Percentiles rank a stretch among this genome's conserved stretches.
These are phyloP conservation scores for Apodemia duryi DNA, from an alignment of 2,888 invertebrate species.

Conservation along the genomic window DNA sequence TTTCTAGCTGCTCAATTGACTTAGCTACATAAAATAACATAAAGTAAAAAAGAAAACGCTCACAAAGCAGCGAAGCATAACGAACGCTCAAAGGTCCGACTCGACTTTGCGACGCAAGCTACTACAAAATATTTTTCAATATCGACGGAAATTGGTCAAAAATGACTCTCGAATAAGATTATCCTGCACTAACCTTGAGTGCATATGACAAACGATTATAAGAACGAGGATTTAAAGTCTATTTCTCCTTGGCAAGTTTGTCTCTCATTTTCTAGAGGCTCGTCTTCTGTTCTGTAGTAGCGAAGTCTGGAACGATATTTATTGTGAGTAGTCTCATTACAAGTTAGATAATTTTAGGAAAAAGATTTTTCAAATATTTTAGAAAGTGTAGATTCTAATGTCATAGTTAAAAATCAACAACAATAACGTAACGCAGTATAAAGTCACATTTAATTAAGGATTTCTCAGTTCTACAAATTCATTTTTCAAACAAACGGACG, in stretches of 20 bases:
- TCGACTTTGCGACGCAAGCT: constrained; percentile 45
- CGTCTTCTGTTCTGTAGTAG: constrained; percentile 43
- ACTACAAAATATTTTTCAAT: constrained; percentile 65
- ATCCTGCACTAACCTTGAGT: constrained; percentile 40
- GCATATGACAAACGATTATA: constrained; percentile 38
- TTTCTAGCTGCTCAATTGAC: neutral
- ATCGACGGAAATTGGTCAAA: constrained; percentile 65
- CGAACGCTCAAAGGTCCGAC: constrained; percentile 34
- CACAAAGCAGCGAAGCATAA: constrained; percentile 24
- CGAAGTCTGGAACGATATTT: constrained; percentile 33
- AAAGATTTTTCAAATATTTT: constrained; percentile 18
- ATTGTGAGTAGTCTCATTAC: constrained; percentile 37
- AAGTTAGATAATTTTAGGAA: constrained; percentile 39
- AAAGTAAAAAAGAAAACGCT: constrained; percentile 26
- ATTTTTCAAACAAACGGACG: too few species aligned
- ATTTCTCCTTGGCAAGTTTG: constrained; percentile 38
- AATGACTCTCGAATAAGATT: constrained; percentile 62
- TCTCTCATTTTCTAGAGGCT: constrained; percentile 42
- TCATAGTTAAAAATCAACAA: too few species aligned
- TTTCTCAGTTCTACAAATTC: too few species aligned
- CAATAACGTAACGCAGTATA: too few species aligned
- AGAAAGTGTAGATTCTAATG: too few species aligned
- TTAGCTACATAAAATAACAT: constrained; percentile 16
- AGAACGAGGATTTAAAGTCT: constrained; percentile 36
- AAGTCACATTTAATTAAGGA: too few species aligned